Evolutionary conservation across 2,888 invertebrate species (phyloP), one percentile per base, ranked within the genome.

Genomic region (Euspilapteryx auroguttella): DNA sequence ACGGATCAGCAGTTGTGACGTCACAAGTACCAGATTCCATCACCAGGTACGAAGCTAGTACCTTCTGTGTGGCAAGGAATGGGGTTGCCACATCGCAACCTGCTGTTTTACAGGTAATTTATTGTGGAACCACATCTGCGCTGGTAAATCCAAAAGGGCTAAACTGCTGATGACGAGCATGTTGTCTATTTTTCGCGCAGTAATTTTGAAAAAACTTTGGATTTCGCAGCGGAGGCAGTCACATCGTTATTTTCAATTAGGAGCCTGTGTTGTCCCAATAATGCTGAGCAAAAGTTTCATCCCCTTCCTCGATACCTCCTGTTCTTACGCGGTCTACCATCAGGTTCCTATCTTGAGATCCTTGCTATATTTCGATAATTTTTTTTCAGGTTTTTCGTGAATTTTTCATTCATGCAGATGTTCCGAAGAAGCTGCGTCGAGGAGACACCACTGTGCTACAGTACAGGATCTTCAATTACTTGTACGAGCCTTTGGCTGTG

Each of bases 391-490:
- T 93, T 2, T 87, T 87, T 53, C 85, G 87, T 32, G 85, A 86
- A 4, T 86, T 89, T 56, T 89, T 89, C 58, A 73, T 87, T 13
- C 85, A 88, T 38, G 80, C 86, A 17, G 79, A 82, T 31, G 58
- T 82, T 11, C 87, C 89, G 0, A 81, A 81, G 33, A 80, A 82
- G 1, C 71, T 87, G 0, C 81, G 84, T 31, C 71, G 84, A 2
- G 83, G 82, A 0, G 89, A 89, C 57, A 55, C 73, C 10, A 56
- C 85, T 14, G 78, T 82, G 26, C 55, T 89, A 27, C 77, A 81
- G 34, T 83, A 86, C 11, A 78, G 85, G 1, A 68, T 88, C 24
- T 87, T 84, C 61, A 89, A 88, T 57, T 88, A 88, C 46, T 62
- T 86, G 40, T 79, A 81, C 29, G 79, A 85, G 36, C 81, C 81